These are phyloP conservation scores for Drosophila lutescens DNA, from an alignment of 2,888 invertebrate genomes.

Conservation along the genomic window DNA sequence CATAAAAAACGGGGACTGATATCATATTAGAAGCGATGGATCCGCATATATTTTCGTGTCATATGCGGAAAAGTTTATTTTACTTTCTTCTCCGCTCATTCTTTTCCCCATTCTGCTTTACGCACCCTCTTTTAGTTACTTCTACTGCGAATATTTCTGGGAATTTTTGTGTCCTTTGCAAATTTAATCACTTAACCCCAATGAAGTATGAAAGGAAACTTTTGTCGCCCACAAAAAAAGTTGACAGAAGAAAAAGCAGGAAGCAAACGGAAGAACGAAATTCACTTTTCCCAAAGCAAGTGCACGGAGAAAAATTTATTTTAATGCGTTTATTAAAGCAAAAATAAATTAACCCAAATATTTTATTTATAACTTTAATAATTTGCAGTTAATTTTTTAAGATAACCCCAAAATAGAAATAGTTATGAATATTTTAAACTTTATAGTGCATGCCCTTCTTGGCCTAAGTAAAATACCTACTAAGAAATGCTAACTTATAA, in stretches of 20 bases:
- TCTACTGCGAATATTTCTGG: constrained; percentile 15
- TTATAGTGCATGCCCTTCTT: too few relatives aligned
- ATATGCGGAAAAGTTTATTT: constrained; percentile 37
- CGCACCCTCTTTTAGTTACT: constrained; percentile 14
- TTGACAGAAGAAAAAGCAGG: constrained; percentile 25
- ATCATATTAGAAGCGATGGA: not conserved
- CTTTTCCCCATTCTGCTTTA: constrained; percentile 12
- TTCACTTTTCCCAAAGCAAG: constrained; percentile 6
- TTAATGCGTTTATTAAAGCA: fast-evolving
- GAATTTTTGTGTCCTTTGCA: constrained; percentile 53
- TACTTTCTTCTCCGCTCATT: constrained; percentile 7
- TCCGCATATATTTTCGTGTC: constrained; percentile 30
- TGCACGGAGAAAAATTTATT: constrained; percentile 5
- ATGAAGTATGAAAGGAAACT: constrained; percentile 69
- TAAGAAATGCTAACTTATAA: too few relatives aligned
- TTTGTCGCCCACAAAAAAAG: constrained; percentile 41
- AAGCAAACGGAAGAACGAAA: constrained; percentile 18
- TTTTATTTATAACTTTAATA: too few relatives aligned
- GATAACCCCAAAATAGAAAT: too few relatives aligned
- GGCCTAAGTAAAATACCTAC: too few relatives aligned
- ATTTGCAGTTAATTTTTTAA: too few relatives aligned
- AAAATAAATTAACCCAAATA: not conserved
- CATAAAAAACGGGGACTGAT: not conserved
- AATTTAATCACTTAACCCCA: constrained; percentile 80
- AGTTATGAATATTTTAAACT: too few relatives aligned